Evolutionary conservation across 2,113 vertebrate genomes (phyloP).

Genomic region (Meleagris gallopavo): DNA sequence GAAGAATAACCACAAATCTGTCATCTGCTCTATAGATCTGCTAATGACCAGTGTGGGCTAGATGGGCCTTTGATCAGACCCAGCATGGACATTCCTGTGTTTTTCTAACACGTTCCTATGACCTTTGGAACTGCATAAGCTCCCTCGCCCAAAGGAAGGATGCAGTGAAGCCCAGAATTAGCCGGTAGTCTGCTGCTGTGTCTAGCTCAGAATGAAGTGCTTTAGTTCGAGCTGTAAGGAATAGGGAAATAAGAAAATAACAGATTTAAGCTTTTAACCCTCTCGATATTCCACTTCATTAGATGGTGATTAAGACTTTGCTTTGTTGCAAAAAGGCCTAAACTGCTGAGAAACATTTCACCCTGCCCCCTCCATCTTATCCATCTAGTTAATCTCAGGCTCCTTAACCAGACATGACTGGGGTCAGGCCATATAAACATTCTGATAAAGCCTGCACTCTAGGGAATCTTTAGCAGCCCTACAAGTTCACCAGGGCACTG

Average conservation of each 20-base stretch:
- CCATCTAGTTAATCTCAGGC: neutral
- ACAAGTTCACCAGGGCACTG: neutral
- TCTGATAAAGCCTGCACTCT: neutral
- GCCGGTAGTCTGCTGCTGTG: neutral
- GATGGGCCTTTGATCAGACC: neutral
- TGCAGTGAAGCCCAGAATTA: neutral
- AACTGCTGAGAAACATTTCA: neutral
- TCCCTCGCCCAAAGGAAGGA: neutral
- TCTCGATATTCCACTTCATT: neutral
- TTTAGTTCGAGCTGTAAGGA: neutral
- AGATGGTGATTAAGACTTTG: neutral
- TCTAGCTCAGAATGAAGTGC: neutral
- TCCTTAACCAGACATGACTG: neutral
- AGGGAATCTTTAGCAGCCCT: neutral
- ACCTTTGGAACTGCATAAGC: neutral
- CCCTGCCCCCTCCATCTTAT: accelerated
- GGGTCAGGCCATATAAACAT: neutral
- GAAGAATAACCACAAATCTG: neutral
- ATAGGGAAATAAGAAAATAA: neutral
- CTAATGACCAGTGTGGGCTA: neutral
- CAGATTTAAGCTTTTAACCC: neutral
- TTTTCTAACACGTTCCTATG: neutral
- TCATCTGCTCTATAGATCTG: neutral
- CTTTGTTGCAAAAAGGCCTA: neutral
- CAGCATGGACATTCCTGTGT: neutral